Conservation (phyloP, 2,888 invertebrate genomes). For the Hyalella azteca region DNA sequence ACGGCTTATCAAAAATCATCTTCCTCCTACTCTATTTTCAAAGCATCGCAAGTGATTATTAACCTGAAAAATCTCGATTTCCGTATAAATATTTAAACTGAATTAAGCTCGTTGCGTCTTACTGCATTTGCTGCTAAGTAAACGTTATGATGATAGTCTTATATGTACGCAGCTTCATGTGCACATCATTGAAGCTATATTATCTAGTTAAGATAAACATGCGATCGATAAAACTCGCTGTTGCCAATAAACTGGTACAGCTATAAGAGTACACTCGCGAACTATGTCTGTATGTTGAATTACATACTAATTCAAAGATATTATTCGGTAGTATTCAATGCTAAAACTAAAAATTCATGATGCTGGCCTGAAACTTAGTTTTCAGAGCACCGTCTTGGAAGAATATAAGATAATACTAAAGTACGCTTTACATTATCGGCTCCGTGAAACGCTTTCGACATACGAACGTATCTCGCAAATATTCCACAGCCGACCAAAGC, state of each 20-base stretch:
- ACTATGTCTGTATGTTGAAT: neutral
- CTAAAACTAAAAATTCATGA: constrained; percentile 25
- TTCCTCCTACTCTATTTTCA: neutral
- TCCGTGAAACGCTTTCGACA: neutral
- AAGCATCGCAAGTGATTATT: neutral
- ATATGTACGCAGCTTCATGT: constrained; percentile 16
- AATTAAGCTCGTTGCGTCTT: constrained; percentile 18
- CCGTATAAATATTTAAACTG: neutral
- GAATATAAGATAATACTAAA: constrained; percentile 6
- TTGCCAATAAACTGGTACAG: constrained; percentile 10
- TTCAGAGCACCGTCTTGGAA: neutral
- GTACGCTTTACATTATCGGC: neutral
- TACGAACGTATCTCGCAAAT: neutral
- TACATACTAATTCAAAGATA: constrained; percentile 19
- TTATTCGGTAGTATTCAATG: neutral
- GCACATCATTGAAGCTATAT: constrained; percentile 8
- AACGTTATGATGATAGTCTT: constrained; percentile 22
- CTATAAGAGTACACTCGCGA: constrained; percentile 7
- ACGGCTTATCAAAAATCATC: too few species aligned
- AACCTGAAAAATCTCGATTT: neutral
- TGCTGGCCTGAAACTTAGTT: neutral
- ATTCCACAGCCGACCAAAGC: constrained; percentile 25
- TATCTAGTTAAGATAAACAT: constrained; percentile 24
- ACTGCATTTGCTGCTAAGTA: neutral
- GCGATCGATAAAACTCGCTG: constrained; percentile 4